Evolutionary conservation across 2,797 vertebrate species (phyloP).

Genomic region (Scolopax rusticola): DNA sequence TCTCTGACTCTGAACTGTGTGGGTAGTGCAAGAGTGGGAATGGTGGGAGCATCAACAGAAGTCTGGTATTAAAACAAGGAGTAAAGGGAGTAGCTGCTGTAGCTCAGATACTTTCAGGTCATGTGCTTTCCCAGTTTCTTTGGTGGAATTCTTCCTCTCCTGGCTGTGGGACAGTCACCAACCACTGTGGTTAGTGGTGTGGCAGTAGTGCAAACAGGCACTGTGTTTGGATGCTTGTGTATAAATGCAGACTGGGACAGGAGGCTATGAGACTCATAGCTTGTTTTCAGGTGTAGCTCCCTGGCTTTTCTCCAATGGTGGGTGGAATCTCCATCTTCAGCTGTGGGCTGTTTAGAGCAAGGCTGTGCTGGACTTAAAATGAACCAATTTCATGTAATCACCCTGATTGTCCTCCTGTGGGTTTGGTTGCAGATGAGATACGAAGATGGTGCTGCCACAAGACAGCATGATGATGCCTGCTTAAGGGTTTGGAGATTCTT

Average conservation of each 20-base stretch:
- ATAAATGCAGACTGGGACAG: neutral
- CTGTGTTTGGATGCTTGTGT: accelerated
- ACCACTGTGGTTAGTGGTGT: neutral
- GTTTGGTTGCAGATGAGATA: neutral
- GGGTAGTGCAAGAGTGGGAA: neutral
- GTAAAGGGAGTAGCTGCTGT: neutral
- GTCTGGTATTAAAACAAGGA: neutral
- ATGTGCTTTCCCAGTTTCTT: neutral
- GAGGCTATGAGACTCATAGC: neutral
- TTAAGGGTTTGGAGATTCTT: neutral
- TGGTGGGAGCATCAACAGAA: neutral
- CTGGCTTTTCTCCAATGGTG: neutral
- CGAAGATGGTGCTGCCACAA: neutral
- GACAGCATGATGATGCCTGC: neutral
- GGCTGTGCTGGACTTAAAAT: neutral
- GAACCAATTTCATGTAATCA: neutral
- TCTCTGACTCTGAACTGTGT: neutral
- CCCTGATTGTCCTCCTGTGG: neutral
- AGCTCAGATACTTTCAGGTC: neutral
- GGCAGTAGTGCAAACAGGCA: neutral
- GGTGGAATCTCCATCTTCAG: neutral
- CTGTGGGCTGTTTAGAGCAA: neutral
- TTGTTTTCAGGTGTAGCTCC: neutral
- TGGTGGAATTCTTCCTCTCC: neutral
- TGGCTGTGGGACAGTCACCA: neutral